These are phyloP conservation scores for Carlito syrichta DNA, from an alignment of 2,113 vertebrate genomes.

Conservation along the genomic window DNA sequence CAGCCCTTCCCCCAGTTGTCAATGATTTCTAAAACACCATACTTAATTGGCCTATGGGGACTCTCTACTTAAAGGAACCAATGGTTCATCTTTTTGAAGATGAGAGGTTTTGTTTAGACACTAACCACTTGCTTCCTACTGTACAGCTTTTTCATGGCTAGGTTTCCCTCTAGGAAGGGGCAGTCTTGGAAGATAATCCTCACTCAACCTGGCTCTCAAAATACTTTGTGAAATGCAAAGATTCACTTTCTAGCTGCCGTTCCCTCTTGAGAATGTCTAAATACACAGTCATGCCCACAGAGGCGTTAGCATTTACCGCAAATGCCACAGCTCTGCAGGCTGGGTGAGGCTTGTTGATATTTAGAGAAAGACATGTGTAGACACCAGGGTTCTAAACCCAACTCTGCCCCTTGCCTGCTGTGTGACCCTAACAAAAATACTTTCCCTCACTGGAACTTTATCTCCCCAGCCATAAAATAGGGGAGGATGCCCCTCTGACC, in stretches of 20 bases:
- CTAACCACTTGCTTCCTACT: not conserved
- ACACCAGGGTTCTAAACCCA: not conserved
- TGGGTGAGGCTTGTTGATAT: not conserved
- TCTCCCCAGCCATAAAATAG: not conserved
- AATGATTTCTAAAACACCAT: not conserved
- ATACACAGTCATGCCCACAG: constrained; percentile 13
- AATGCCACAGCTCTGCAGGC: not conserved
- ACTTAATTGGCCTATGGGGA: not conserved
- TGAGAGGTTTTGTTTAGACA: not conserved
- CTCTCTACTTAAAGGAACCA: not conserved
- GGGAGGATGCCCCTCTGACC: not conserved
- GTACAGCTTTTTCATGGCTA: not conserved
- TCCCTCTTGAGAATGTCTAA: constrained; percentile 26
- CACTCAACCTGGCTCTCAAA: not conserved
- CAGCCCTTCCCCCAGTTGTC: not conserved
- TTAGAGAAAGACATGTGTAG: not conserved
- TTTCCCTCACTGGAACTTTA: not conserved
- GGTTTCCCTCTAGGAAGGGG: not conserved
- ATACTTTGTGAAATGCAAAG: constrained; percentile 49
- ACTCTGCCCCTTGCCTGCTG: not conserved
- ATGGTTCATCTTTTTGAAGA: not conserved
- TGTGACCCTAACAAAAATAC: not conserved
- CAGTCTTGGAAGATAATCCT: not conserved
- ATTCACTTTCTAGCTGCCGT: not conserved
- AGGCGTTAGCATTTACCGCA: constrained; percentile 30